Conservation (phyloP, 1,140 invertebrate genomes). For the Drosophila sechellia region DNA sequence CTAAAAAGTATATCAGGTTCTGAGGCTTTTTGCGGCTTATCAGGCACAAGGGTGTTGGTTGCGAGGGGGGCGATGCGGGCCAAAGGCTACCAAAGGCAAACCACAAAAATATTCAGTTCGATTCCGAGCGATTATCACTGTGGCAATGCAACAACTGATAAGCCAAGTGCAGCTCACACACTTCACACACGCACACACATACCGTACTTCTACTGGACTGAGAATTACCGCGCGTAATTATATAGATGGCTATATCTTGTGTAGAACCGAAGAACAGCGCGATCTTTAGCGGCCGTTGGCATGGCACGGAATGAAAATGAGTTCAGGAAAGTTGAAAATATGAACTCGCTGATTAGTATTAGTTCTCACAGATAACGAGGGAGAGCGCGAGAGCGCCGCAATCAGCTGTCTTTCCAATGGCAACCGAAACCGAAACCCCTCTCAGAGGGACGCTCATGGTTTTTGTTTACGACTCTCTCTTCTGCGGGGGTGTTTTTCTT, state of each 20-base stretch:
- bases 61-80: constrained; percentile 1
- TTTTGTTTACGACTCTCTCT: constrained; percentile 24
- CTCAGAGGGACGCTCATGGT: background rate
- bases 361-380: background rate
- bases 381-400: background rate
- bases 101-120: constrained; percentile 48
- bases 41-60: background rate
- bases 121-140: constrained; percentile 57
- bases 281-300: constrained; percentile 56
- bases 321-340: constrained; percentile 42
- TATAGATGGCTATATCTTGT: constrained; percentile 43
- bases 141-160: constrained; percentile 53
- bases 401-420: constrained; percentile 21
- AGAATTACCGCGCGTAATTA: constrained; percentile 54
- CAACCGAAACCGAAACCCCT: background rate
- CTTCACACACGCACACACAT: constrained; percentile 4
- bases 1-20: constrained; percentile 36
- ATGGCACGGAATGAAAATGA: constrained; percentile 43
- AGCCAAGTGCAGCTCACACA: constrained; percentile 33
- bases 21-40: constrained; percentile 41
- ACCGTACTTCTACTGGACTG: constrained; percentile 14
- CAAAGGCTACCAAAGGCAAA: constrained; percentile 28
- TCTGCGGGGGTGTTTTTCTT: constrained; percentile 42
- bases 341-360: constrained; percentile 54
- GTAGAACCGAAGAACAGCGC: constrained; percentile 31